Evolutionary conservation across 2,888 invertebrate genomes (phyloP), one percentile per base, ranked within the genome.

Genomic region (Acanthacorydalis orientalis): DNA sequence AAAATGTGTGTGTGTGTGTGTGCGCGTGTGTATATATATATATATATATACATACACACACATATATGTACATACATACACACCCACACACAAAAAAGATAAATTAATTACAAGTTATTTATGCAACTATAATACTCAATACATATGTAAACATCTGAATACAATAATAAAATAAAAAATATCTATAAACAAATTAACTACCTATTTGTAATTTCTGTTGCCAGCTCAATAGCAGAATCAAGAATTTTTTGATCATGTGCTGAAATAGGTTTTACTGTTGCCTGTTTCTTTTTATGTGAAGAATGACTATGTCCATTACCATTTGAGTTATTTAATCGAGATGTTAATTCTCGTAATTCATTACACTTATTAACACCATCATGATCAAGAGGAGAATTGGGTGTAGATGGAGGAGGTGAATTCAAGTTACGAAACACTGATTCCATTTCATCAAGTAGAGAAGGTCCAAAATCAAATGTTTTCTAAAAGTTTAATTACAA

Each of bases 211-310:
- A 93, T 75, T 68, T 93, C 91, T 64, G 90, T 90, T 15, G 92
- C 93, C 68, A 93, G 75, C 46, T 90, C 90, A 51, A 93, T 91
- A 1, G 93, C 95, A 15, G 86, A 86, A 57, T 95, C 89, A 50
- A 96, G 71, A 8, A 89, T 88, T 64, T 82, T 87, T 63, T 90
- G 83, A 60, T 95, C 95, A 51, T 91, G 83, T 0, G 91, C 86
- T 10, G 93, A 93, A 68, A 96, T 92, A 3, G 84, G 89, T 64
- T 93, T 95, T 60, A 93, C 84, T 0, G 77, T 70, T 23, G 71
- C 69, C 33, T 61, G 51, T 49, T 55, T 49, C 43, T 55, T 55
- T 31, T 32, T 38, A 9, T 12, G 31, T 1, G 31, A 10, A 35
- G 34, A 41, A 62, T 60, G 72, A 63, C 59, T 63, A 67, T 11